Evolutionary conservation across 2,888 invertebrate species (phyloP).

Genomic region (Pachycephus smyrnensis): DNA sequence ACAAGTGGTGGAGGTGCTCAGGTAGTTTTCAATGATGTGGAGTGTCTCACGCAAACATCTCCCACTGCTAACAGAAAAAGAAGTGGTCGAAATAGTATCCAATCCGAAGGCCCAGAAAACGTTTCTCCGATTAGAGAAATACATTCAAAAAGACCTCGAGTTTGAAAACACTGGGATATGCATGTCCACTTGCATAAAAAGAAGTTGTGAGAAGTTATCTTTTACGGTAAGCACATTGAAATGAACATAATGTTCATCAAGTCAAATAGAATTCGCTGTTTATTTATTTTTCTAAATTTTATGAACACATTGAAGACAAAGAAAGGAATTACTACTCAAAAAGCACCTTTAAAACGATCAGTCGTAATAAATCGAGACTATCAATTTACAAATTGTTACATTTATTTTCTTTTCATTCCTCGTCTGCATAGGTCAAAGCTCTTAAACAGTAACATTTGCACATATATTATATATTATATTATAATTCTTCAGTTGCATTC

Average conservation of each 20-base stretch:
- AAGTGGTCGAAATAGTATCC: conserved; percentile 36
- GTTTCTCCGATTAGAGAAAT: conserved; percentile 25
- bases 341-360: no score
- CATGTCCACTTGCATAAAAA: no score
- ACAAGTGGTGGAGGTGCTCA: conserved; percentile 96
- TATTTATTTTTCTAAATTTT: no score
- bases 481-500: no score
- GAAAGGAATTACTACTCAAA: no score
- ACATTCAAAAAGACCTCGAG: conserved; percentile 42
- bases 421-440: conserved; percentile 30
- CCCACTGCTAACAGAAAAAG: conserved; percentile 70
- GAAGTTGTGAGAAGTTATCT: no score
- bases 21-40: conserved; percentile 95
- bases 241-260: no score
- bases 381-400: conserved; percentile 36
- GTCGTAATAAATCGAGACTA: conserved; percentile 15
- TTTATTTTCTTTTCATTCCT: conserved; percentile 24
- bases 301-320: no score
- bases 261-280: no score
- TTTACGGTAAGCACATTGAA: no score
- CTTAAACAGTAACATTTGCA: conserved; percentile 32
- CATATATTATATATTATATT: conserved; percentile 25
- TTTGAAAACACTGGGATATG: conserved; percentile 19
- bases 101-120: conserved; percentile 4
- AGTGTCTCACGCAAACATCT: conserved; percentile 85